These are phyloP conservation scores for Ahaetulla prasina DNA, from an alignment of 2,113 vertebrate genomes.

Conservation along the genomic window DNA sequence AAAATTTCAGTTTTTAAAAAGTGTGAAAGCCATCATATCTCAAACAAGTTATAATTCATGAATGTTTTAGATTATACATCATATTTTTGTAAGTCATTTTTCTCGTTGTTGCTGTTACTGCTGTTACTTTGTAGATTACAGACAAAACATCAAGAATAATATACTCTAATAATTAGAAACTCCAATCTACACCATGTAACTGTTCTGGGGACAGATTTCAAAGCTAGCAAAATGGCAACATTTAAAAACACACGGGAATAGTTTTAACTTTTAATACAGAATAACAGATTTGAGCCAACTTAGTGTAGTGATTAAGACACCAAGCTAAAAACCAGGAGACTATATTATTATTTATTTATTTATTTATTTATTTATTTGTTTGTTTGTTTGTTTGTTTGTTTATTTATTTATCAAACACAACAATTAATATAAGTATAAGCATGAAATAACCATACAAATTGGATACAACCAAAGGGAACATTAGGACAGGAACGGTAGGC, in stretches of 20 bases:
- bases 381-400: no score
- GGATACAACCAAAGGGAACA: no score
- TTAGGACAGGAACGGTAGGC: no score
- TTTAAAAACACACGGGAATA: neutral
- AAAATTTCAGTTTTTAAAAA: conserved; percentile 41
- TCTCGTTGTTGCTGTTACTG: neutral
- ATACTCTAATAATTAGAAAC: neutral
- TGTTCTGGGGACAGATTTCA: neutral
- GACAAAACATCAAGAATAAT: neutral
- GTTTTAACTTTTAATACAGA: neutral
- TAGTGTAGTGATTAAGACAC: neutral
- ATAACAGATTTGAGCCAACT: neutral
- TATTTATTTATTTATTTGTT: no score
- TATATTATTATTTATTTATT: no score
- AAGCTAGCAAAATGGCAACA: neutral
- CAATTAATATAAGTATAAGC: no score
- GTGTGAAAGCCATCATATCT: conserved; percentile 34
- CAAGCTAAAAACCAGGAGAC: neutral
- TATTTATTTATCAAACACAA: no score
- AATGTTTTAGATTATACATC: neutral
- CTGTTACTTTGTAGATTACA: neutral
- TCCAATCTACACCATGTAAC: neutral
- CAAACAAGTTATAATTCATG: conserved; percentile 17
- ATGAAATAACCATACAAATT: no score
- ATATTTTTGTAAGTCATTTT: neutral